Evolutionary conservation across 2,113 vertebrate genomes (phyloP), one percentile per base, ranked within the genome.

Genomic region (Ranitomeya imitator): DNA sequence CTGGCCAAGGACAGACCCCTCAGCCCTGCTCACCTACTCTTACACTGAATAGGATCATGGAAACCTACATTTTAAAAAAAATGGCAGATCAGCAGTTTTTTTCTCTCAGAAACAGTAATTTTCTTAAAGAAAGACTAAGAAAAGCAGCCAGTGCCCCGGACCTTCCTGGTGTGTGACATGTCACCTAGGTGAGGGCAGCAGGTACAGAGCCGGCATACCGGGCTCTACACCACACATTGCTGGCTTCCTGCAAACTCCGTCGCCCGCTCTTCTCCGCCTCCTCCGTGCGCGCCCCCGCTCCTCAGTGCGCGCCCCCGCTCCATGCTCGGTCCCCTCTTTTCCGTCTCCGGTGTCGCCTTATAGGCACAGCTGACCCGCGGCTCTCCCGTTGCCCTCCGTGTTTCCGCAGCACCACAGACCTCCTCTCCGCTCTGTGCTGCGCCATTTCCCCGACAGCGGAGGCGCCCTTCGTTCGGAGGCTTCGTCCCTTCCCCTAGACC

Each of bases 201-300:
- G 37, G 37, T 45, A 45, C 37, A 45, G 37, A 45, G 37, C 37
- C 37, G 37, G 37, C 37, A 45, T 3, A 5, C 37, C 2, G 37
- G 37, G 37, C 5, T 31, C 26, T 31, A 31, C 2, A 31, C 37
- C 5, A 51, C 16, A 74, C n/a, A 6, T 16, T 51, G 71, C 4
- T 1, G 1, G 55, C 8, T 11, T 9, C 55, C 16, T 14, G 45
- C 8, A 10, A 14, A 31, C 26, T 26, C 31, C 71, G 37, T 52
- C 73, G 31, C 31, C 15, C 71, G 7, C 71, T 74, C 71, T 19
- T 74, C 37, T 37, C 73, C 37, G 37, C 55, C 78, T 59, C 55
- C 54, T 81, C 21, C 71, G 52, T 7, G 85, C 87, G 88, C 90
- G 89, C 45, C 52, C 89, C 80, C 88, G 78, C 9, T 10, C 74